phyloP scores from a whole-genome alignment of 2,888 invertebrate genomes.

The Enchytraeus crypticus region DNA sequence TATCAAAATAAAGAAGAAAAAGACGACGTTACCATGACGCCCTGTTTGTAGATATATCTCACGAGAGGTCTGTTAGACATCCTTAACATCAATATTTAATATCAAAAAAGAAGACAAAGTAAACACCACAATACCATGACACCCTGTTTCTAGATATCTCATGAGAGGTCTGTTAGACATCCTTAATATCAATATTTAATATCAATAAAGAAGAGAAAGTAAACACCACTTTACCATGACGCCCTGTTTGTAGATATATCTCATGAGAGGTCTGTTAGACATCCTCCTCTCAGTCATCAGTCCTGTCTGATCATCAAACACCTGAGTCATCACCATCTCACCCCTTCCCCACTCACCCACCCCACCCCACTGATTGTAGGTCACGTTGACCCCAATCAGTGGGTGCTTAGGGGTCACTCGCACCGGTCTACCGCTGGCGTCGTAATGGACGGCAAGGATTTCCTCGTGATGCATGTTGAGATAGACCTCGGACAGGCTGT shows the following conservation, averaged over 20 bases:
- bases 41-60: conserved; percentile 81
- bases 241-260: conserved; percentile 82
- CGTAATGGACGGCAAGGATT: conserved; percentile 77
- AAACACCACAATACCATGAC: conserved; percentile 58
- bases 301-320: conserved; percentile 17
- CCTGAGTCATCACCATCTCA: conserved; percentile 44
- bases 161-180: conserved; percentile 80
- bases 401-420: conserved; percentile 1
- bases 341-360: conserved; percentile 86
- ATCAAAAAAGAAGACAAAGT: too few relatives aligned
- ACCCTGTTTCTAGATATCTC: conserved; percentile 80
- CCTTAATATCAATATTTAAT: too few relatives aligned
- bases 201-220: too few relatives aligned
- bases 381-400: conserved; percentile 75
- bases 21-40: conserved; percentile 59
- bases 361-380: conserved; percentile 68
- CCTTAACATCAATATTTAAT: too few relatives aligned
- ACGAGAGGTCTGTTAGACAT: conserved; percentile 80
- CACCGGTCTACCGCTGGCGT: conserved; percentile 79
- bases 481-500: conserved; percentile 78
- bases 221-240: conserved; percentile 58
- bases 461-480: conserved; percentile 75
- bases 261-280: conserved; percentile 77
- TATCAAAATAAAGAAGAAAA: too few relatives aligned
- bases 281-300: conserved; percentile 78